Evolutionary conservation across 2,888 invertebrate genomes (phyloP), one percentile per base, ranked within the genome.

Genomic region (Lucinisca nassula): DNA sequence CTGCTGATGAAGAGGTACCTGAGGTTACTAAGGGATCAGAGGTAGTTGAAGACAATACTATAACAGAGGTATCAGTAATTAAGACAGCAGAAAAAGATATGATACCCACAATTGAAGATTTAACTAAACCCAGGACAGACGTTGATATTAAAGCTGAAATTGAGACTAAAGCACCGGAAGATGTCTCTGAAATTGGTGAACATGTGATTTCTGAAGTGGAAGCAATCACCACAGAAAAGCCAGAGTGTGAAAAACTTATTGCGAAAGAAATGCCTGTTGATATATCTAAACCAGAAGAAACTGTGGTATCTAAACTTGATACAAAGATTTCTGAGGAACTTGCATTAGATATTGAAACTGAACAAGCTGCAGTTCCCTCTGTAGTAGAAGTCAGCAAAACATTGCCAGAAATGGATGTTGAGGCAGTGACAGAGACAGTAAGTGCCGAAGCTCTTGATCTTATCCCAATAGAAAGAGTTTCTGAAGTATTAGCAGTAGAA

Each of bases 401-500:
- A 4, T 35, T 24, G 27, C 17, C 32, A n/a, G 45, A 37, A 17
- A 51, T 38, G 0, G 70, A 40, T 67, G 24, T 74, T 58, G 74
- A 58, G 35, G 55, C 40, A 49, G 75, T 37, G 17, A 51, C 10
- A 21, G 51, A 51, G 21, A 21, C 51, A 51, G 51, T 51, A 51
- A 51, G 51, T 51, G 21, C 21, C 21, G 51, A 51, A 14, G 24
- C 40, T 30, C 1, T 77, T 67, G 78, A 40, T 37, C 77, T 30
- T 55, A n/a, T 32, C 14, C 49, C 40, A 17, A 61, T 79, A 35
- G 55, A 38, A 35, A 74, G 70, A 72, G 32, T 45, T 17, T 51
- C 75, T 35, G 77, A 61, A 37, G 74, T 49, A 17, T 17, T 38
- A 37, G 85, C 87, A 30, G 76, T 82, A 40, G 84, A 77, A 1